Evolutionary conservation across 92 coral and sea anemone species (phyloP), one percentile per base, ranked within the genome.

Genomic region (Parazoanthus darwini): DNA sequence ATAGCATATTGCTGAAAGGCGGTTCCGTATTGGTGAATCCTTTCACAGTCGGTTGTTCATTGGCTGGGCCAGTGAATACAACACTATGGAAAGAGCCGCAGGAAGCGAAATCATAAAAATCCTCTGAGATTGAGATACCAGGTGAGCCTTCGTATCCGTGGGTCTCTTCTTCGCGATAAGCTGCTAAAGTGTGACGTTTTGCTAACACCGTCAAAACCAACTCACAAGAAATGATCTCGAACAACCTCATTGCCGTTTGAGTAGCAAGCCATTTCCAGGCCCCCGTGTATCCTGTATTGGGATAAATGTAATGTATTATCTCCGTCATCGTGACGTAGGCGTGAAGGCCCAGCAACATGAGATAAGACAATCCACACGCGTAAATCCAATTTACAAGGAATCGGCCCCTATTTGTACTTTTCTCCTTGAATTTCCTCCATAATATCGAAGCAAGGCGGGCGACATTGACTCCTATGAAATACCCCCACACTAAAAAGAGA

Each of bases 201-300:
- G 63, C 79, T 70, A 84, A 18, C 20, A 48, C 23, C 15, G 66
- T 35, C 67, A 84, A 39, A 38, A 84, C 79, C 22, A 84, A 16
- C 43, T 84, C 67, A 54, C 79, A 84, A n/a, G 42, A 84, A 3
- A 84, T 18, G n/a, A 46, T 29, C 67, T 84, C 87, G 22, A 46
- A 71, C 14, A 73, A 16, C 6, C 87, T 79, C 42, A 84, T 18
- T 4, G 68, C 79, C 42, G 78, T 84, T 29, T 84, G 87, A 29
- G 22, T 71, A 15, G 65, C 79, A 3, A 84, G 25, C 87, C 87
- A 84, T 6, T 3, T 26, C 87, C 87, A 84, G 39, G 48, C 25
- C 3, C 37, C 66, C 68, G 68, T 36, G 79, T 71, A 72, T 38
- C 48, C 23, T 9, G 85, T 80, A 44, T 58, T 33, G 20, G 85